A percentile compares a stretch with the other conserved stretches of the same genome.
phyloP scores from a whole-genome alignment of 2,888 invertebrate genomes.

The Hirtodrosophila alboralis region DNA sequence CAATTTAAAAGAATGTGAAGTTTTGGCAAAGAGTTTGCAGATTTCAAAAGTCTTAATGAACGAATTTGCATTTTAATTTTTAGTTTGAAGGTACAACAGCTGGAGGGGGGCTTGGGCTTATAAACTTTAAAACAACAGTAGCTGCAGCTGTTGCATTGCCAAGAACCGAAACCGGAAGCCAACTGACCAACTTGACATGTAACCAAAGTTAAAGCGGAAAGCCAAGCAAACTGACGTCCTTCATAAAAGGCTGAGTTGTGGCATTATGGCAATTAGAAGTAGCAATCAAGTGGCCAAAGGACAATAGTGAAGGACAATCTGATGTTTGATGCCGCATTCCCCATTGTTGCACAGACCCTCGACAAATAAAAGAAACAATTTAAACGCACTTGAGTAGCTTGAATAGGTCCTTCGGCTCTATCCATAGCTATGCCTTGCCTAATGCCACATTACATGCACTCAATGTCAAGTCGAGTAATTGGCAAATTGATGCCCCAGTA shows the following conservation, averaged over 20 bases:
- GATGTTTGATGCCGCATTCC: constrained; percentile 30
- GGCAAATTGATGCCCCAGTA: constrained; percentile 69
- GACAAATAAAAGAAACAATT: constrained; percentile 40
- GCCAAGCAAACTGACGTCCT: constrained; percentile 22
- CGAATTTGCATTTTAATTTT: constrained; percentile 45
- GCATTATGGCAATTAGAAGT: constrained; percentile 45
- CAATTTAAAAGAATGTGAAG: constrained; percentile 39
- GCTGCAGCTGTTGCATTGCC: constrained; percentile 59
- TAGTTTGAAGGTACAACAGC: constrained; percentile 2
- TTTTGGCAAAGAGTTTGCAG: constrained; percentile 48
- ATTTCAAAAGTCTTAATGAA: constrained; percentile 60
- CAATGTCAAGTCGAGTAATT: constrained; percentile 69
- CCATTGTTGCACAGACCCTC: constrained; percentile 25
- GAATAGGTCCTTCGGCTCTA: background rate
- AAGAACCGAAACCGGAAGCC: constrained; percentile 43
- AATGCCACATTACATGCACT: constrained; percentile 49
- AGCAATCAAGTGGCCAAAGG: constrained; percentile 27
- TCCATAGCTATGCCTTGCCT: background rate
- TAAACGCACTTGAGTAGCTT: constrained; percentile 18
- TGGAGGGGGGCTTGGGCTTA: no score
- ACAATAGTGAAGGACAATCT: constrained; percentile 29
- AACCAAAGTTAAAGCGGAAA: constrained; percentile 67
- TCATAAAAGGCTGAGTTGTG: constrained; percentile 11
- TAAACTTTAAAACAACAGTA: constrained; percentile 51
- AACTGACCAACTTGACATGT: constrained; percentile 66